Base-by-base conservation (phyloP, 2,888 invertebrate species). In the Strigamia transsilvanica region DNA sequence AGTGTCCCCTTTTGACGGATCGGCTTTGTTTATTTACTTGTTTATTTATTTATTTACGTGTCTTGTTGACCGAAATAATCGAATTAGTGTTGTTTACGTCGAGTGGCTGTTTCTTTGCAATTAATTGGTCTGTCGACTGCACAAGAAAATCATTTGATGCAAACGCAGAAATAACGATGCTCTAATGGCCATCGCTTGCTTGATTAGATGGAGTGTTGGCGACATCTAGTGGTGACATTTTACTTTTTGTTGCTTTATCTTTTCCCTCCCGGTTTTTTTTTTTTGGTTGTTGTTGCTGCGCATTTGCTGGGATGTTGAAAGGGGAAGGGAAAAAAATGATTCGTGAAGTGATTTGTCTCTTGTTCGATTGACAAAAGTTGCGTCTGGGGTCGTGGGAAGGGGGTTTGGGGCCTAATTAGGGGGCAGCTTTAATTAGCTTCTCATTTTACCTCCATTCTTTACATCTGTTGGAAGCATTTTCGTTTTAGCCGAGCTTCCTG, bases 381-480 rank as follows among this genome's bases (percentile, higher is more conserved):
- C 32, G 12, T 73, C 32, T 23, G 73, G 73, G 73, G 73, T 27
- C 73, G 73, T 73, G 32, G 32, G 73, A 73, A 73, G 73, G 32
- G 73, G 12, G n/a, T 73, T 73, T 2, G 9, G 73, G 73, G 73
- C 23, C 78, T 82, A 82, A 82, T 82, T 82, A 78, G 77, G 23
- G 56, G 51, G 42, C 46, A 73, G 77, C 78, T 82, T 82, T 82
- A 82, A 82, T 82, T 77, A 82, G 82, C 77, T 82, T 78, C 77
- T 78, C 77, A 82, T 82, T 82, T 41, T 77, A 82, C 77, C 82
- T 77, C 82, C 82, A 82, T 82, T 82, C 42, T 78, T 82, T 82
- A 32, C 82, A 82, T 82, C 77, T 77, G 82, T 38, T 46, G 81
- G 77, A 73, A 51, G n/a, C 42, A 66, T 38, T 81, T 73, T 27